Evolutionary conservation across 2,113 vertebrate genomes (phyloP).

Genomic region (Paramormyrops kingsleyae): DNA sequence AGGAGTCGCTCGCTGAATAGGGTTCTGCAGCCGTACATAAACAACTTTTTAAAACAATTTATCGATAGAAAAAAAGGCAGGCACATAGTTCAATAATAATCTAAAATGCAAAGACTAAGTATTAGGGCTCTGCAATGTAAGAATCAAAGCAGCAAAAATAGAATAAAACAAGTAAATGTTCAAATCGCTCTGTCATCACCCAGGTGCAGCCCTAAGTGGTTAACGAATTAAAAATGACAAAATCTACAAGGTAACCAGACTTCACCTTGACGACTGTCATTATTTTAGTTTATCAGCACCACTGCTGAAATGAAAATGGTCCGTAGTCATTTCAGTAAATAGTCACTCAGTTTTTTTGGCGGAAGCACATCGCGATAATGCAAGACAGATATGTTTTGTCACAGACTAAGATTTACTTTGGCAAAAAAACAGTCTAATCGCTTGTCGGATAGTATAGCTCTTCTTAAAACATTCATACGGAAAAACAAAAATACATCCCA

Average conservation of each 20-base stretch:
- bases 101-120: background rate
- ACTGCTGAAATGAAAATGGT: background rate
- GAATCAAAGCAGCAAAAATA: background rate
- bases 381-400: background rate
- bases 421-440: background rate
- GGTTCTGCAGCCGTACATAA: background rate
- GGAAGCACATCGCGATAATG: background rate
- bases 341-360: background rate
- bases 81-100: background rate
- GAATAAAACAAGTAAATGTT: background rate
- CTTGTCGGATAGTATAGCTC: background rate
- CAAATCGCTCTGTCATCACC: background rate
- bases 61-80: background rate
- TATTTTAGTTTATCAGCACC: background rate
- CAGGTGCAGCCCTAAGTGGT: background rate
- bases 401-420: background rate
- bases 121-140: background rate
- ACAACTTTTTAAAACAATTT: background rate
- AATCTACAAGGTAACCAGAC: background rate
- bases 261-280: background rate
- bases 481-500: background rate
- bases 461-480: background rate
- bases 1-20: background rate
- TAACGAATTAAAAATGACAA: background rate
- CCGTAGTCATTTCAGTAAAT: background rate